Evolutionary conservation across 2,113 vertebrate species (phyloP).

Genomic region (Mustela nigripes): DNA sequence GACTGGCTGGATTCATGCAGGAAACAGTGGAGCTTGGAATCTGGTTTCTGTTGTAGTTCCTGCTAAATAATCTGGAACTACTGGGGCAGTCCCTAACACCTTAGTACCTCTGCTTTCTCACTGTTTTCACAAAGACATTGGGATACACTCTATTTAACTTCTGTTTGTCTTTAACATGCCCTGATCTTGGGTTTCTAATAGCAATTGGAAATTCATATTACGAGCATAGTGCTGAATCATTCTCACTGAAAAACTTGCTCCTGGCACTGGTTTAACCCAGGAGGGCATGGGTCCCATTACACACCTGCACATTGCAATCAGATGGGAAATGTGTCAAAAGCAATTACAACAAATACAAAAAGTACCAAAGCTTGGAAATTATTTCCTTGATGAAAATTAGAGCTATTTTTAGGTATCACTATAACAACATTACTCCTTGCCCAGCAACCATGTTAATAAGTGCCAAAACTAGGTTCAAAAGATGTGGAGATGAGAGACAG

Average conservation of each 20-base stretch:
- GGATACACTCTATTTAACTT: not conserved
- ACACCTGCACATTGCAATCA: not conserved
- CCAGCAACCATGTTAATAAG: not conserved
- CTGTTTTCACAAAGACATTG: not conserved
- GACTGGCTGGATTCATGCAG: no score
- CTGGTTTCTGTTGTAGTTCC: not conserved
- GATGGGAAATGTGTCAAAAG: not conserved
- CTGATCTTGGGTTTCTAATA: not conserved
- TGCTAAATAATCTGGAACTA: not conserved
- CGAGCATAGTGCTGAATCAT: not conserved
- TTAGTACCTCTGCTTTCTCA: not conserved
- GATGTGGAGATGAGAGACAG: not conserved
- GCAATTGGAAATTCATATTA: not conserved
- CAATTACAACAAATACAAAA: not conserved
- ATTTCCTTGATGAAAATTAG: conserved; percentile 50
- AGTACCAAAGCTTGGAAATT: not conserved
- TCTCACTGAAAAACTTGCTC: not conserved
- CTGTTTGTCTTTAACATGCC: not conserved
- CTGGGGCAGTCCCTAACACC: not conserved
- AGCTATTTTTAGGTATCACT: not conserved
- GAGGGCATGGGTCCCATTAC: not conserved
- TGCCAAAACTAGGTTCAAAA: not conserved
- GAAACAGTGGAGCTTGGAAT: not conserved
- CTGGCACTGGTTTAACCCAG: not conserved
- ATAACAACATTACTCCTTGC: not conserved